Base-by-base conservation (phyloP, 2,797 vertebrate species). In the Hypotaenidia philippensis region DNA sequence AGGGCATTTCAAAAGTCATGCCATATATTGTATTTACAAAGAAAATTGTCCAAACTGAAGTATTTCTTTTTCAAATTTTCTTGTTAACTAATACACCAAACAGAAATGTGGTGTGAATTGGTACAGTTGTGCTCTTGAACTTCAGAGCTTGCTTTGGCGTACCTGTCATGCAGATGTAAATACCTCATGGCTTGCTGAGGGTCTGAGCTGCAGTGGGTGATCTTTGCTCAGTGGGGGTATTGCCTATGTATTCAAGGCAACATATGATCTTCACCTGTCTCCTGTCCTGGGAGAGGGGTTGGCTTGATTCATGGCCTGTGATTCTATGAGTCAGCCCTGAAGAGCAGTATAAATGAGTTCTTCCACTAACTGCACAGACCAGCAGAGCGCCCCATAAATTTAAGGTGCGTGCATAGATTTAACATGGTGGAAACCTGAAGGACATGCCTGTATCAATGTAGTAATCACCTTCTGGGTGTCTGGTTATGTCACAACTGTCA, bases 91-190 rank as follows among this genome's bases (percentile, higher is more conserved):
- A 31, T 34, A 14, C 22, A 15, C 8, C 52, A 50, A 20, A 52
- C n/a, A 83, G 52, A 77, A 72, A 31, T 19, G 36, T 13, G 25
- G 13, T 64, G n/a, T 70, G 44, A 55, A 31, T 66, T 4, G 5
- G 8, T 34, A 29, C 36, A 56, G 31, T 47, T 85, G 17, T 26
- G 59, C 9, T 34, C 44, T 34, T 68, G n/a, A 87, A 29, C n/a
- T 68, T 70, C 75, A 68, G 57, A 60, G 19, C 16, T 60, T 79
- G 31, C 66, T 78, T 74, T 69, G 75, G 16, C 0, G 2, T 44
- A 55, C 26, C 15, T 59, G 69, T 63, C 17, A 12, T 9, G 27
- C 23, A 13, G 29, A 16, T 0, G 0, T 13, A 19, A 29, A 32
- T 55, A 7, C 34, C 50, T 69, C 3, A 12, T 52, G 26, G 21